phyloP scores from a whole-genome alignment of 2,113 vertebrate species.

The Xyrauchen texanus region DNA sequence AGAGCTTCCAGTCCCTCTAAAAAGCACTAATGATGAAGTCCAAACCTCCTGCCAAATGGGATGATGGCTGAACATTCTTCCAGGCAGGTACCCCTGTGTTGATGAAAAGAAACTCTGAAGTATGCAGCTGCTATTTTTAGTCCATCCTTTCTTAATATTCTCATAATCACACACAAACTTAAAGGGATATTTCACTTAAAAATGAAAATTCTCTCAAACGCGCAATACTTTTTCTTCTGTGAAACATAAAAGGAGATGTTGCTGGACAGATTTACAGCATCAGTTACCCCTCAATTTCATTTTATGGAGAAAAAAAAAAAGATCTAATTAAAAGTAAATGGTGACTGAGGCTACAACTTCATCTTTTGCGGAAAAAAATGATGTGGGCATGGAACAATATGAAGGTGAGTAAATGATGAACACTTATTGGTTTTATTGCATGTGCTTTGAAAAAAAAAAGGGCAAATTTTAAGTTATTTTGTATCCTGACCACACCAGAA shows the following conservation, averaged over 20 bases:
- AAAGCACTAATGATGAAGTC: constrained; percentile 42
- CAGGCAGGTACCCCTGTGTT: constrained; percentile 60
- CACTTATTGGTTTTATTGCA: constrained; percentile 3
- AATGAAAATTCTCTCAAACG: too few relatives aligned
- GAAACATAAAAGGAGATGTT: too few relatives aligned
- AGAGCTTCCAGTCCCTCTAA: constrained; percentile 33
- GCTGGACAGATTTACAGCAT: too few relatives aligned
- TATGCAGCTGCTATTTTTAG: constrained; percentile 69
- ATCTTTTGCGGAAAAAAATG: neutral
- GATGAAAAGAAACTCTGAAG: constrained; percentile 73
- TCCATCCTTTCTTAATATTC: neutral
- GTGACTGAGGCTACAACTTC: too few relatives aligned
- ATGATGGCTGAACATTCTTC: constrained; percentile 69
- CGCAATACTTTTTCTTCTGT: too few relatives aligned
- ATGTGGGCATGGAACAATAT: too few relatives aligned
- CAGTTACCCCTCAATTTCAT: too few relatives aligned
- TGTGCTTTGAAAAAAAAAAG: constrained; percentile 59
- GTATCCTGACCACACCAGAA: neutral
- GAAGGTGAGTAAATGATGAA: neutral
- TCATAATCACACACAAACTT: neutral
- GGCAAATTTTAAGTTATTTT: constrained; percentile 59
- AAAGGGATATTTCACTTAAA: neutral
- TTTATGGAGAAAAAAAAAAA: too few relatives aligned
- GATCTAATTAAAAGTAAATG: too few relatives aligned
- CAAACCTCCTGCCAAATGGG: constrained; percentile 67